phyloP scores from a whole-genome alignment of 1,140 invertebrate genomes.

The Drosophila setifemur region DNA sequence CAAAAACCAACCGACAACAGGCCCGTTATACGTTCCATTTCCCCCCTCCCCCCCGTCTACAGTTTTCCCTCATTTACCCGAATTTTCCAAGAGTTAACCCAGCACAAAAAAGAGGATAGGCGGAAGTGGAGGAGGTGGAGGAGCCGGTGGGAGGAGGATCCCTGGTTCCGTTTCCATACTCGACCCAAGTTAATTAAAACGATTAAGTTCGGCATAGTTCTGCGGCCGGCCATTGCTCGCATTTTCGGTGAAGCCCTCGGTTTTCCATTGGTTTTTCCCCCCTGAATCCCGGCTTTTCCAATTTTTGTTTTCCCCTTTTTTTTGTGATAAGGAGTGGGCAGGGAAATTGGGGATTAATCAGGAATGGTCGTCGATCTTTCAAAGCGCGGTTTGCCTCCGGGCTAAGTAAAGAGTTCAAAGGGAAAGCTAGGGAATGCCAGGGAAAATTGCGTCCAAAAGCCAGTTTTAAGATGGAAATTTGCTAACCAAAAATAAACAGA shows the following conservation, averaged over 20 bases:
- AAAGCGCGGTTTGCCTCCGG: too few relatives aligned
- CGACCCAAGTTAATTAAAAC: slow-evolving; percentile 64
- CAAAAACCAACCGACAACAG: slow-evolving; percentile 49
- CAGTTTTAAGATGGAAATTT: too few relatives aligned
- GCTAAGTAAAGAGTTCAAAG: too few relatives aligned
- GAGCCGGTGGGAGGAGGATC: neutral
- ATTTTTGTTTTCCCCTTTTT: neutral
- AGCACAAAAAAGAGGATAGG: neutral
- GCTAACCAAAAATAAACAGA: too few relatives aligned
- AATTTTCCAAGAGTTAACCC: too few relatives aligned
- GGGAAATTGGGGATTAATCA: too few relatives aligned
- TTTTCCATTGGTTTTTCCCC: neutral
- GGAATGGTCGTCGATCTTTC: too few relatives aligned
- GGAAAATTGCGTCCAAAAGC: too few relatives aligned
- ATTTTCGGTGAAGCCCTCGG: slow-evolving; percentile 18
- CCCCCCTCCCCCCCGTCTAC: too few relatives aligned
- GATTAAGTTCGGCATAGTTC: slow-evolving; percentile 66
- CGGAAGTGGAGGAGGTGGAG: neutral
- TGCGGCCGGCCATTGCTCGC: slow-evolving; percentile 31
- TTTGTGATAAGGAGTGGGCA: neutral
- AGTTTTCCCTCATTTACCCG: too few relatives aligned
- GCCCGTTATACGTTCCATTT: neutral
- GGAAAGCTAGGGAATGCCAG: too few relatives aligned
- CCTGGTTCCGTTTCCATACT: slow-evolving; percentile 22
- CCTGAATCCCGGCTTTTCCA: neutral